Evolutionary conservation across 2,113 vertebrate species (phyloP), one percentile per base, ranked within the genome.

Genomic region (Larimichthys crocea): DNA sequence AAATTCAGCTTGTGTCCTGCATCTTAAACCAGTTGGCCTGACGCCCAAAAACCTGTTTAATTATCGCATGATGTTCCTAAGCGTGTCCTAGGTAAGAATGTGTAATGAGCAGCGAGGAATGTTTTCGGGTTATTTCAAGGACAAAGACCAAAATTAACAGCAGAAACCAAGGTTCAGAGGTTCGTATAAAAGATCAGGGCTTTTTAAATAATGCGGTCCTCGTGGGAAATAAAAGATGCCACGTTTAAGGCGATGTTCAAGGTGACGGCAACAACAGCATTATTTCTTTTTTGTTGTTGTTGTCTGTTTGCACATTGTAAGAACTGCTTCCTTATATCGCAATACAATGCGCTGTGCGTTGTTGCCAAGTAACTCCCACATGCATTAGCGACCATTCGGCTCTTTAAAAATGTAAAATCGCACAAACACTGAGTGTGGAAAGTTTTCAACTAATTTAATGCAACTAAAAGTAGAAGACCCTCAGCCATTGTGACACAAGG

Each of bases 51-150:
- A 19, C 35, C 61, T 6, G 67, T 49, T 63, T 10, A 8, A 71
- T 62, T 64, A 65, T 63, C 20, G 9, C n/a, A 48, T 12, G 52
- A 64, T 55, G 35, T 61, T 68, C 60, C 31, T 19, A 53, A 61
- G 76, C 46, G 76, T 55, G 70, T 76, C 66, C 20, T n/a, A 19
- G 14, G 57, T 79, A 74, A 77, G 29, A 4, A 15, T 11, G 20
- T n/a, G 19, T 22, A 49, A 1, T 44, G 60, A 74, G 59, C 60
- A 24, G 22, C 2, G 20, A 16, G 46, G 15, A 59, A 61, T 0
- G 4, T 46, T 60, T 61, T 55, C 3, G 22, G 26, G 56, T 62
- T 56, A 73, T 65, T 85, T 75, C 75, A 72, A 85, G 79, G 59
- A 63, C 79, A 35, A 73, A 72, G 55, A 64, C 7, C 14, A 64